phyloP scores from a whole-genome alignment of 1,140 invertebrate genomes.

The Aphaenogaster floridana region DNA sequence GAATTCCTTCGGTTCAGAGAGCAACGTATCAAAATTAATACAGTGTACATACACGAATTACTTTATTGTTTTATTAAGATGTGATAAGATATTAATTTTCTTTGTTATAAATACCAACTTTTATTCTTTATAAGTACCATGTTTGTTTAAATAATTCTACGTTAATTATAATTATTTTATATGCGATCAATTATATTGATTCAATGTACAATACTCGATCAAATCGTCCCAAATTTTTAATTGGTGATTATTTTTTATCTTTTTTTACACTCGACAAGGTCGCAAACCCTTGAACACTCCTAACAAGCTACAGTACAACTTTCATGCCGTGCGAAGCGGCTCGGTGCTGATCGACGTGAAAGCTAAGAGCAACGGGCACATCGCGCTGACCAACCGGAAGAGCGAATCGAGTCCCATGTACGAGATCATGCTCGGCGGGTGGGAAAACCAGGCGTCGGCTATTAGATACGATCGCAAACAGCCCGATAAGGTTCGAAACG shows the following conservation, averaged over 20 bases:
- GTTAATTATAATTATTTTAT: neutral
- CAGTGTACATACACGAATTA: neutral
- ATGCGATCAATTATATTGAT: neutral
- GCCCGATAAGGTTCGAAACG: slow-evolving; percentile 88
- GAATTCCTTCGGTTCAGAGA: slow-evolving; percentile 9
- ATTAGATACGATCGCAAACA: slow-evolving; percentile 89
- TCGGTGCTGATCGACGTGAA: slow-evolving; percentile 87
- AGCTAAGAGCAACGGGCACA: slow-evolving; percentile 88
- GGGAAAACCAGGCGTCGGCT: slow-evolving; percentile 89
- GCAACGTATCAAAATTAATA: slow-evolving; percentile 8
- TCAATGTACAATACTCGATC: neutral
- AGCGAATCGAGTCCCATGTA: slow-evolving; percentile 88
- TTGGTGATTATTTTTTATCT: slow-evolving; percentile 5
- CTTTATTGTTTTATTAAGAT: neutral
- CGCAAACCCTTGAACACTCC: slow-evolving; percentile 86
- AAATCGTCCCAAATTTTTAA: neutral
- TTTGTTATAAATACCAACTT: neutral
- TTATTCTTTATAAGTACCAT: too few species aligned
- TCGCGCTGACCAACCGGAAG: slow-evolving; percentile 87
- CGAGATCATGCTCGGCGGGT: slow-evolving; percentile 89
- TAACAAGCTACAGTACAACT: slow-evolving; percentile 88
- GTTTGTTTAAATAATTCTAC: too few species aligned
- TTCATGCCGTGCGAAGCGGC: slow-evolving; percentile 87
- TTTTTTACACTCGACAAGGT: slow-evolving; percentile 76
- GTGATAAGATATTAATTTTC: neutral